phyloP scores from a whole-genome alignment of 2,113 vertebrate species.

The Macaca nemestrina region DNA sequence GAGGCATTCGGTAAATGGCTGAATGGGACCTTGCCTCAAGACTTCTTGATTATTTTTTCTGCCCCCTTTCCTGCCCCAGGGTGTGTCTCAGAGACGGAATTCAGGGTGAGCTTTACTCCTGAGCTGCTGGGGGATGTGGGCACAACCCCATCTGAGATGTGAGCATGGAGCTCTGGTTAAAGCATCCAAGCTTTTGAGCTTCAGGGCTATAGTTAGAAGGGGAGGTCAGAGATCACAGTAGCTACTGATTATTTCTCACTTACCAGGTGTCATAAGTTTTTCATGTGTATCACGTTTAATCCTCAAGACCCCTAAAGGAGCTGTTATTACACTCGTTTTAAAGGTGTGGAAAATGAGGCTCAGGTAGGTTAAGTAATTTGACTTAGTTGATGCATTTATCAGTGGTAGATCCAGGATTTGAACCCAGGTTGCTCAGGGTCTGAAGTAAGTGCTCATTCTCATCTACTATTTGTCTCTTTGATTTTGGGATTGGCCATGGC shows the following conservation, averaged over 20 bases:
- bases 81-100: background rate
- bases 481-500: background rate
- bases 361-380: background rate
- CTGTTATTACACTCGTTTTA: background rate
- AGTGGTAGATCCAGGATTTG: background rate
- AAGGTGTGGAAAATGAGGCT: background rate
- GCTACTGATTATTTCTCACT: background rate
- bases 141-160: background rate
- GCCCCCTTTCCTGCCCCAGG: background rate
- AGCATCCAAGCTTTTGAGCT: background rate
- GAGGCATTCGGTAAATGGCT: background rate
- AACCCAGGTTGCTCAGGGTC: background rate
- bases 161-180: background rate
- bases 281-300: background rate
- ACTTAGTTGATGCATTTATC: background rate
- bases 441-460: background rate
- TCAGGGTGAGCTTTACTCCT: background rate
- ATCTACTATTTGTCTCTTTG: background rate
- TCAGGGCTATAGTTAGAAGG: background rate
- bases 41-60: background rate
- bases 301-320: background rate
- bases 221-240: fast-evolving
- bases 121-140: background rate
- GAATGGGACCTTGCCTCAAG: background rate
- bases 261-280: background rate